A percentile compares a stretch with the other conserved stretches of the same genome.
Conservation (phyloP, 2,797 vertebrate species). For the Synaphobranchus kaupii region DNA sequence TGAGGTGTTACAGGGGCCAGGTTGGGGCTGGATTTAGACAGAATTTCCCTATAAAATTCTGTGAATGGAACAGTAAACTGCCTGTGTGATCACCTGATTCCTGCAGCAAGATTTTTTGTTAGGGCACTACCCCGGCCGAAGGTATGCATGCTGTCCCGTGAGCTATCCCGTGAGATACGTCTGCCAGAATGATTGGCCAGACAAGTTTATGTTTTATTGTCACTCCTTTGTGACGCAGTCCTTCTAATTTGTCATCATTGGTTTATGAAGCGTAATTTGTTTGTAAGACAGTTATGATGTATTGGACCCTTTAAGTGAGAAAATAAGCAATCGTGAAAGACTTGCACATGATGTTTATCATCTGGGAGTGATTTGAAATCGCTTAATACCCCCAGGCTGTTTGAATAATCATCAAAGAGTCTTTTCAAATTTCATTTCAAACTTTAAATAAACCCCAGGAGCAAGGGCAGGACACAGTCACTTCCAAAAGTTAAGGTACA, state of each 20-base stretch:
- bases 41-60: background rate
- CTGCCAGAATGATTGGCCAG: background rate
- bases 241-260: background rate
- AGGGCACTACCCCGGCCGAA: background rate
- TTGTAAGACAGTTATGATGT: background rate
- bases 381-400: background rate
- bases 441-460: background rate
- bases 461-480: background rate
- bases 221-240: background rate
- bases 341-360: background rate
- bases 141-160: background rate
- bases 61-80: background rate
- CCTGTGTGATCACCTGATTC: background rate
- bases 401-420: constrained; percentile 15
- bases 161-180: background rate
- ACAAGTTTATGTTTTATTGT: background rate
- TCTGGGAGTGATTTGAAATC: background rate
- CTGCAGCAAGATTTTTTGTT: background rate
- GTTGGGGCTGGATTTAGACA: background rate
- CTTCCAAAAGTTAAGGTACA: background rate
- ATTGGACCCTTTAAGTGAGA: background rate
- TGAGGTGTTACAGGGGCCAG: background rate
- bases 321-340: background rate
- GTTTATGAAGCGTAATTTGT: background rate
- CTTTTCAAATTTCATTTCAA: background rate